Conservation (phyloP, 2,888 invertebrate species). For the Ypsolopha sequella region DNA sequence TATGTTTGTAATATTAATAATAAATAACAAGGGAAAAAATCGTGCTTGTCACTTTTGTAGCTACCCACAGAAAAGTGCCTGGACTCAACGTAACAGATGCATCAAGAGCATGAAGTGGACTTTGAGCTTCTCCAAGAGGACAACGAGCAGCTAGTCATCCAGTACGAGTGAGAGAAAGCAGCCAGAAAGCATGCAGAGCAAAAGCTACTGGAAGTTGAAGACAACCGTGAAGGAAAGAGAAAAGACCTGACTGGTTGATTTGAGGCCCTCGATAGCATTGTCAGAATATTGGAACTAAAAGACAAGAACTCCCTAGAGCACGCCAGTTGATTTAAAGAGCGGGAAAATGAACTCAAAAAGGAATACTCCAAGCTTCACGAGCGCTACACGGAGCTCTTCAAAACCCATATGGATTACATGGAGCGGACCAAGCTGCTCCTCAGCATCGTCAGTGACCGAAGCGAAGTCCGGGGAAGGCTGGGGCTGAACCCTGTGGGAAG, state of each 20-base stretch:
- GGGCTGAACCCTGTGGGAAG: conserved; percentile 73
- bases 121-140: no score
- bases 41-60: no score
- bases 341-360: conserved; percentile 95
- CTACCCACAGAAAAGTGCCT: no score
- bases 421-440: conserved; percentile 96
- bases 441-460: conserved; percentile 73
- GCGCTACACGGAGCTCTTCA: conserved; percentile 96
- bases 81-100: no score
- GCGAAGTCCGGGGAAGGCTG: conserved; percentile 69
- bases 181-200: no score
- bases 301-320: conserved; percentile 98
- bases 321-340: conserved; percentile 92
- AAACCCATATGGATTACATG: conserved; percentile 99
- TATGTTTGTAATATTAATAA: no score
- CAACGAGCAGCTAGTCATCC: no score
- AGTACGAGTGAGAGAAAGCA: no score
- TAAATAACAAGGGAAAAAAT: no score
- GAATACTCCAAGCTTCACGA: conserved; percentile 97
- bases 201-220: conserved; percentile 95
- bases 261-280: conserved; percentile 97
- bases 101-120: no score
- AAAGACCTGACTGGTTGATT: conserved; percentile 92
- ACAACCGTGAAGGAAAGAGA: conserved; percentile 94
- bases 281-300: conserved; percentile 97